Evolutionary conservation across 2,113 vertebrate species (phyloP), one percentile per base, ranked within the genome.

Genomic region (Otis tarda): DNA sequence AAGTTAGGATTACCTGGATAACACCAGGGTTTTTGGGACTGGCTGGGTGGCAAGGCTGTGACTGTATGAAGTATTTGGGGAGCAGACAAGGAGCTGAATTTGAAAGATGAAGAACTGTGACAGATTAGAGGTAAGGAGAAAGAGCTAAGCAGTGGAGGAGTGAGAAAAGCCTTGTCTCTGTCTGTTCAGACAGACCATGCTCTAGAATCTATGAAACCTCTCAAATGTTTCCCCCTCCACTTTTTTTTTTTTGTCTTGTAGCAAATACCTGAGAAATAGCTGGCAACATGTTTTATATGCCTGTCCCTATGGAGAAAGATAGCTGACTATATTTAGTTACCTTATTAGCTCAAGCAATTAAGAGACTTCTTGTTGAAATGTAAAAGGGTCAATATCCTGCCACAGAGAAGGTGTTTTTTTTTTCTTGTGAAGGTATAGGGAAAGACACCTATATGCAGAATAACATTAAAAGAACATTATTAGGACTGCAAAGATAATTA

Each of bases 291-390:
- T 52, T 89, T 79, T 71, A 15, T 52, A 6, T 57, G 24, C 37
- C n/a, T 84, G 12, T 69, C 67, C 28, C 64, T 77, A 1, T 64
- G 68, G 70, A 87, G 45, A 76, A 89, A 24, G n/a, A n/a, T 27
- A 69, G 55, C 39, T 93, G 69, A 39, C 81, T 96, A 52, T 90
- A 65, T 87, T 92, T 89, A 85, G 53, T 76, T 76, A 69, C 31
- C 20, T 87, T 50, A 59, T 80, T 89, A 93, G 41, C 30, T 74
- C 25, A 59, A 74, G 50, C 70, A 88, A 65, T 93, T 91, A 80
- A 85, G 85, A 86, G 25, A 12, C 17, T 20, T 91, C 12, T 77
- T 16, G 15, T 76, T 90, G 78, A 90, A 91, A 76, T 61, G 8
- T 27, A 39, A 64, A 45, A 77, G 23, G 37, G 50, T 88, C 47